Conservation (phyloP, 2,113 vertebrate species). For the Fulica atra region DNA sequence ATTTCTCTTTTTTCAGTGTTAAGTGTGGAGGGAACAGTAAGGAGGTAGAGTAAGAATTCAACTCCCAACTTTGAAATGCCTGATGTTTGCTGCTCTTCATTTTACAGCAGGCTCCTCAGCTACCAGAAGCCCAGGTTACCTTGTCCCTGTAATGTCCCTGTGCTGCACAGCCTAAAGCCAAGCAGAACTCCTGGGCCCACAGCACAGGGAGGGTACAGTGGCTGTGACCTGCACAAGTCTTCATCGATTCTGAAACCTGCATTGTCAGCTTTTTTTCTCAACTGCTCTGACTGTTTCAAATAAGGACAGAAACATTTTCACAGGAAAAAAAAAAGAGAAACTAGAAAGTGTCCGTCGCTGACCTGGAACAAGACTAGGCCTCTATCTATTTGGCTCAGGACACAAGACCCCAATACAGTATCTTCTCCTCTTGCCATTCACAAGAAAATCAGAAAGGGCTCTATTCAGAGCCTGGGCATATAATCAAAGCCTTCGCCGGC, state of each 20-base stretch:
- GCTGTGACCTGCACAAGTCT: not conserved
- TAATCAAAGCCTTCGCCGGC: not conserved
- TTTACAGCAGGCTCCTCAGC: not conserved
- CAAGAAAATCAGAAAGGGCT: not conserved
- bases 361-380: not conserved
- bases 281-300: not conserved
- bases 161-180: not conserved
- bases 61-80: not conserved
- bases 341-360: not conserved
- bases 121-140: not conserved
- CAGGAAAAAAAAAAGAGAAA: not conserved
- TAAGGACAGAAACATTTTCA: not conserved
- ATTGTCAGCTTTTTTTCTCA: not conserved
- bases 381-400: not conserved
- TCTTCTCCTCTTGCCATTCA: not conserved
- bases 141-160: not conserved
- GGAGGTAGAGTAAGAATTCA: not conserved
- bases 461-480: not conserved
- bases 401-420: not conserved
- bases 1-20: not conserved
- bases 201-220: fast-evolving
- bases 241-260: not conserved
- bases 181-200: not conserved
- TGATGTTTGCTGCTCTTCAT: not conserved
- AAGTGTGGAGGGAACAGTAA: not conserved